A percentile compares a stretch with the other conserved stretches of the same genome.
phyloP scores from a whole-genome alignment of 2,113 vertebrate genomes.

The Tachysurus fulvidraco region DNA sequence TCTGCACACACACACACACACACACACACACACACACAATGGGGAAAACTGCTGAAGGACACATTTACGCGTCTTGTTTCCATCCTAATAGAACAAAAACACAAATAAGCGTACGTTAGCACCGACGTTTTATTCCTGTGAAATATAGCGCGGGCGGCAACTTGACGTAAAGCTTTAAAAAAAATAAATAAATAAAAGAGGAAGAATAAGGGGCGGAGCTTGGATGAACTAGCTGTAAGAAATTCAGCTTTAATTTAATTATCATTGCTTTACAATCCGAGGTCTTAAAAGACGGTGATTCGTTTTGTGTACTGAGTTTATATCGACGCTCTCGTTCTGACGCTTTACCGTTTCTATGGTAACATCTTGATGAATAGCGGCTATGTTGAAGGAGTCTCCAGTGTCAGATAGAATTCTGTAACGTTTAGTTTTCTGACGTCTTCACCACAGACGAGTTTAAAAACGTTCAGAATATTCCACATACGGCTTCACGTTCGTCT shows the following conservation, averaged over 20 bases:
- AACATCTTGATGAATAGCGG: too few species aligned
- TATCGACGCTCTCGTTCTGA: neutral
- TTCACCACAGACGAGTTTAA: neutral
- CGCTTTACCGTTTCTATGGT: neutral
- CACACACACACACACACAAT: neutral
- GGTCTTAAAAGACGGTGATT: neutral
- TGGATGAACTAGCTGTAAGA: neutral
- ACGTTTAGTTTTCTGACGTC: neutral
- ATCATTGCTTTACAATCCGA: neutral
- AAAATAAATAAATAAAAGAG: neutral
- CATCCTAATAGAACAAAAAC: neutral
- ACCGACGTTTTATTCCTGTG: neutral
- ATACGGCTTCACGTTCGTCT: too few species aligned
- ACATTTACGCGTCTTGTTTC: neutral
- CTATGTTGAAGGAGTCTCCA: neutral
- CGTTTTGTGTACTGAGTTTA: neutral
- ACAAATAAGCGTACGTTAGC: neutral
- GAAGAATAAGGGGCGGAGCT: neutral
- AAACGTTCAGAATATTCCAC: too few species aligned
- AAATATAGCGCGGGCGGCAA: neutral
- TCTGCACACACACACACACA: slow-evolving; percentile 8
- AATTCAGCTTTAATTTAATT: neutral
- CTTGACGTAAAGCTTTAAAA: neutral
- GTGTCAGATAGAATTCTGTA: neutral
- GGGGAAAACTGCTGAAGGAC: slow-evolving; percentile 22